Conservation (phyloP, 2,888 invertebrate species). For the Ochlodes sylvanus region DNA sequence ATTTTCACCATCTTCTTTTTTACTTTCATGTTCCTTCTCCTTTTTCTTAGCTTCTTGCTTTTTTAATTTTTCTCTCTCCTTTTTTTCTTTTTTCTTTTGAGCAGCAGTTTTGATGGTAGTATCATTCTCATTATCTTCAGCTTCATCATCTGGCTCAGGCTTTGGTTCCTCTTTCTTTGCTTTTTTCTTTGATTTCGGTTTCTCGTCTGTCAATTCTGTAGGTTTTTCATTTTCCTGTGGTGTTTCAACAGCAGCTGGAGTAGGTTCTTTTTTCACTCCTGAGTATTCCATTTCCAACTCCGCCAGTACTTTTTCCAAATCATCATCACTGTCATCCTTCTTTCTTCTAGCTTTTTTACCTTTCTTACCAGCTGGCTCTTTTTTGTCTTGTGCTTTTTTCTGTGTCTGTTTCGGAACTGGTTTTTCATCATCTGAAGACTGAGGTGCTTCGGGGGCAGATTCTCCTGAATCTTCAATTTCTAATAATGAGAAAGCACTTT, state of each 20-base stretch:
- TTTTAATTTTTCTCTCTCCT: conserved; percentile 91
- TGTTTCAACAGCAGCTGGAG: conserved; percentile 56
- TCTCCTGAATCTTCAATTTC: conserved; percentile 87
- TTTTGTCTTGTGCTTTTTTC: conserved; percentile 70
- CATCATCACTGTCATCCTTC: conserved; percentile 91
- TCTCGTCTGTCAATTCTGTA: conserved; percentile 69
- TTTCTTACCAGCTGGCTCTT: conserved; percentile 86
- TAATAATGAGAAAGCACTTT: conserved; percentile 88
- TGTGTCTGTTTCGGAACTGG: conserved; percentile 66
- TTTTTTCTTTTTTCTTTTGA: conserved; percentile 96
- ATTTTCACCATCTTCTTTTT: conserved; percentile 60
- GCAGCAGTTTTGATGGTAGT: conserved; percentile 91
- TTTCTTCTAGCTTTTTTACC: conserved; percentile 90
- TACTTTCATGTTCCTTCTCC: conserved; percentile 67
- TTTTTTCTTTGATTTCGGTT: conserved; percentile 67
- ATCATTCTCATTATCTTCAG: conserved; percentile 82
- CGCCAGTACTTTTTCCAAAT: conserved; percentile 92
- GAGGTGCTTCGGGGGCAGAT: conserved; percentile 69
- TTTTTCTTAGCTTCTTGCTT: conserved; percentile 88
- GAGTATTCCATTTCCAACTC: conserved; percentile 93
- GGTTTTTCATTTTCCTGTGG: conserved; percentile 60
- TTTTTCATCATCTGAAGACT: conserved; percentile 78
- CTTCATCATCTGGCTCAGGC: conserved; percentile 54
- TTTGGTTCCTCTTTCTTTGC: conserved; percentile 68
- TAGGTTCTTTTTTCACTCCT: conserved; percentile 84